Evolutionary conservation across 2,113 vertebrate genomes (phyloP).

Genomic region (Sapajus apella): DNA sequence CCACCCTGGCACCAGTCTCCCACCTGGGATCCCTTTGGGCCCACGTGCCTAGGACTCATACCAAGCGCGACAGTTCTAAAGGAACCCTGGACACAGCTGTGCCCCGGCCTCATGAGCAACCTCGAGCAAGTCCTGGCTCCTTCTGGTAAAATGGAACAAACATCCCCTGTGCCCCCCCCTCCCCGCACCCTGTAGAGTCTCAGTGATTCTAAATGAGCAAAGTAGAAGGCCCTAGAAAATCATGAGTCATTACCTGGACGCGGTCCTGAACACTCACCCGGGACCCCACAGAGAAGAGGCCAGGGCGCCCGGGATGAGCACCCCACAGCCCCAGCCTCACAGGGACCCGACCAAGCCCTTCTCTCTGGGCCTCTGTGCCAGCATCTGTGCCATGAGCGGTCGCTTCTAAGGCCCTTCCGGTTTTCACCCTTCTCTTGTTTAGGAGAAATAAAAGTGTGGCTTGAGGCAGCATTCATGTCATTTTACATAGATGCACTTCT

Average conservation of each 20-base stretch:
- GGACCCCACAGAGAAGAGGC: background rate
- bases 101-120: rapidly evolving
- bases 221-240: background rate
- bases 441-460: too few species aligned
- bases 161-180: too few species aligned
- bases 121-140: background rate
- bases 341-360: background rate
- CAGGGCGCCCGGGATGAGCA: rapidly evolving
- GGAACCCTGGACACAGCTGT: background rate
- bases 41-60: background rate
- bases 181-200: background rate
- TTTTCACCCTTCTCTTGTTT: background rate
- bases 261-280: rapidly evolving
- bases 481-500: too few species aligned
- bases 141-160: background rate
- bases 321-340: rapidly evolving
- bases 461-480: too few species aligned
- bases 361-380: background rate
- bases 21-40: rapidly evolving
- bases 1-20: background rate
- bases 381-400: rapidly evolving
- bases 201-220: background rate
- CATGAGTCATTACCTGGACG: too few species aligned
- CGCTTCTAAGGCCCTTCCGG: background rate
- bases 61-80: background rate